Base-by-base conservation (phyloP, 1,140 invertebrate species). In the Ceratitis capitata region DNA sequence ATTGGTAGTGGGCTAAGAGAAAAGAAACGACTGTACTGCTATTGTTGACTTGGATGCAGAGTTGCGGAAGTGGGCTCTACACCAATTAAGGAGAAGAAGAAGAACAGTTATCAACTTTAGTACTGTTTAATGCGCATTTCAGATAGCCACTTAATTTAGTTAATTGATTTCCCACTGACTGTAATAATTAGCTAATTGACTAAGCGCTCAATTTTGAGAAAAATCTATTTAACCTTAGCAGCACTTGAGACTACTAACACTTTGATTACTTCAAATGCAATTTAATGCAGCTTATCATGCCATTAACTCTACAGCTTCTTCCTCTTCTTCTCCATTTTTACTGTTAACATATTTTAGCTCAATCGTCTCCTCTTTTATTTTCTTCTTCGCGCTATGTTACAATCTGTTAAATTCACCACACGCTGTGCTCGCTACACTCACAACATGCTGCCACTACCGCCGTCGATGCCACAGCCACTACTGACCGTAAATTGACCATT, bases 401-500 rank as follows among this genome's bases (percentile, higher is more conserved):
- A 56, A n/a, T 19, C 45, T 47, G 45, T n/a, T n/a, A n/a, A n/a
- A n/a, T n/a, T n/a, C n/a, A n/a, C n/a, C n/a, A n/a, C 45, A 47
- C 45, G 45, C 45, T 47, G 61, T 35, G 56, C 35, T 3, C 51
- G n/a, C n/a, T 56, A 19, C n/a, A 1, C 51, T 61, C 6, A 26
- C 56, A 61, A 78, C 39, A 42, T 78, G 69, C 23, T 45, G 69
- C 69, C n/a, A 39, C 14, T 7, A 39, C 16, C 7, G 42, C n/a
- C 39, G n/a, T 4, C 5, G 56, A n/a, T 61, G n/a, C 56, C 12
- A 1, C 26, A 26, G 56, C 23, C 29, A 26, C 39, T 45, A 39
- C 39, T 45, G 69, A 39, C 39, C 69, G 45, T n/a, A 78, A 78
- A 78, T 78, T 78, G n/a, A 78, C 69, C 69, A 78, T 78, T 78